Evolutionary conservation across 2,797 vertebrate species (phyloP).

Genomic region (Ataeniobius toweri): DNA sequence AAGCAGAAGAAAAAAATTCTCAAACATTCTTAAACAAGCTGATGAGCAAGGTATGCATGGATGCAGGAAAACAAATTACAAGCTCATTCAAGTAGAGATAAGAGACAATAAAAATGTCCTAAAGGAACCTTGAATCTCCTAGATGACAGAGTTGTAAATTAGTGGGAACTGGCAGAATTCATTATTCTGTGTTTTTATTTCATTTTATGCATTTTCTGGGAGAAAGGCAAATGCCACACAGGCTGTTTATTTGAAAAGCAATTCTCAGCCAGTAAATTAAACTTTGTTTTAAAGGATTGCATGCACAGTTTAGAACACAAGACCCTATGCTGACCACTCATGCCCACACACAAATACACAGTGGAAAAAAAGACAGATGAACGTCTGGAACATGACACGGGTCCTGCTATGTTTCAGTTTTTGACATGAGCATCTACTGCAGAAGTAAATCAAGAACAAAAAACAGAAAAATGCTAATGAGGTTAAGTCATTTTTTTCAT

Average conservation of each 20-base stretch:
- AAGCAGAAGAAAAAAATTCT: not conserved
- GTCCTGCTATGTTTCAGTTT: conserved; percentile 23
- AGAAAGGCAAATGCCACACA: conserved; percentile 61
- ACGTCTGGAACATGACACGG: conserved; percentile 10
- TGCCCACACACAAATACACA: conserved; percentile 23
- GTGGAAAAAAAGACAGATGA: conserved; percentile 8
- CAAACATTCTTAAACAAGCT: not conserved
- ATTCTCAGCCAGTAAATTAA: conserved; percentile 70
- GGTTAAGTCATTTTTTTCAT: not conserved
- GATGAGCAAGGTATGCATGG: not conserved
- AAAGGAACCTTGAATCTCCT: not conserved
- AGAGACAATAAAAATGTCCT: conserved; percentile 16
- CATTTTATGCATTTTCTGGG: conserved; percentile 67
- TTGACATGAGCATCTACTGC: conserved; percentile 8
- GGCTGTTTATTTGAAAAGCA: conserved; percentile 76
- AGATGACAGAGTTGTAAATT: conserved; percentile 29
- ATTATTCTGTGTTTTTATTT: conserved; percentile 65
- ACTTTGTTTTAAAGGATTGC: conserved; percentile 61
- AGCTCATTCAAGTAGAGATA: conserved; percentile 11
- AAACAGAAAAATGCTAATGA: not conserved
- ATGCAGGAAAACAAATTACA: conserved; percentile 8
- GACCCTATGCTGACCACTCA: conserved; percentile 52
- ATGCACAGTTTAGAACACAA: conserved; percentile 50
- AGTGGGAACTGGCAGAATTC: conserved; percentile 50
- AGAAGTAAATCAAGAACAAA: conserved; percentile 6